Base-by-base conservation (phyloP, 1,140 invertebrate genomes). In the Neotoxoptera formosana region DNA sequence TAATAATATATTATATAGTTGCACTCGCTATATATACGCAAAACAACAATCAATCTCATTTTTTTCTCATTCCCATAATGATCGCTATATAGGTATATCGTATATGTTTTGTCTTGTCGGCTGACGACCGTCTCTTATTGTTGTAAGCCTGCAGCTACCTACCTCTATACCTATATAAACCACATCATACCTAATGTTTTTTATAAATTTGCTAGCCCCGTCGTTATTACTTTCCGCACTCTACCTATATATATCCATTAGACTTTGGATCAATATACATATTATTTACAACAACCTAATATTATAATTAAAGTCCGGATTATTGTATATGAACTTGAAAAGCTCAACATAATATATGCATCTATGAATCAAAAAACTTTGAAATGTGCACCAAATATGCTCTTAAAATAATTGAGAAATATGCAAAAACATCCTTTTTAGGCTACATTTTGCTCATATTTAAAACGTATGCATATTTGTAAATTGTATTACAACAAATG, bases 1-100 rank as follows among this genome's bases (percentile, higher is more conserved):
- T 90, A 56, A n/a, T n/a, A n/a, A n/a, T n/a, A n/a, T n/a, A n/a
- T n/a, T 36, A 41, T 36, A 60, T 90, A 90, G 51, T 45, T 90
- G 34, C 36, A 41, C 51, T 88, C 47, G n/a, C 21, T 88, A n/a
- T n/a, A n/a, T n/a, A n/a, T n/a, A 76, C 60, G n/a, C 60, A 34
- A 76, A 76, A 76, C 6, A 76, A 76, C 60, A 17, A 76, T 76
- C 60, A 76, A 67, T 76, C 60, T 6, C 30, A n/a, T n/a, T 17
- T 76, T 76, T 76, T n/a, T 14, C n/a, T n/a, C 17, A 76, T n/a
- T 76, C 30, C n/a, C 4, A 17, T 67, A 76, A 76, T 76, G 60
- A 76, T 76, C 3, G 41, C 41, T 41, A 41, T 41, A 41, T 41
- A 41, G n/a, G n/a, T n/a, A n/a, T n/a, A n/a, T n/a, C n/a, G n/a